Evolutionary conservation across 2,797 vertebrate genomes (phyloP).

Genomic region (Nothura maculosa): DNA sequence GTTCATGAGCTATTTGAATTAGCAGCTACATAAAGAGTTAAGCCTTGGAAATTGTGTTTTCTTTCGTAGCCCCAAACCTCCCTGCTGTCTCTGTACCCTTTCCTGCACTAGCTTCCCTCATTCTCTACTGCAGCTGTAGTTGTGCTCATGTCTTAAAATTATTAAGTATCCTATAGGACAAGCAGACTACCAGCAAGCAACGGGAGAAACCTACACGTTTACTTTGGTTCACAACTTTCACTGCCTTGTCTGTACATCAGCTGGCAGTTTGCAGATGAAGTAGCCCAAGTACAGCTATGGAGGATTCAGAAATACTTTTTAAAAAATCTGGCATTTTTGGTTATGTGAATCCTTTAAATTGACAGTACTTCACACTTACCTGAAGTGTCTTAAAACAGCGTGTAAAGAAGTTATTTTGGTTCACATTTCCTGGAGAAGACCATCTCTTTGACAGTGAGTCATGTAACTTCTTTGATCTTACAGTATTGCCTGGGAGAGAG

Average conservation of each 20-base stretch:
- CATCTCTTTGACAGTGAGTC: not conserved
- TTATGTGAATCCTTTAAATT: not conserved
- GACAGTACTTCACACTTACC: not conserved
- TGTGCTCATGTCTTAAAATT: not conserved
- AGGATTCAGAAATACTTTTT: not conserved
- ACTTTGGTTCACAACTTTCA: not conserved
- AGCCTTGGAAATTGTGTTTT: not conserved
- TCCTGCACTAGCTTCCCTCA: not conserved
- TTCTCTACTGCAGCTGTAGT: not conserved
- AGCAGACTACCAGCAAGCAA: not conserved
- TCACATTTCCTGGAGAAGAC: accelerated
- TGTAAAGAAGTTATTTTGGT: not conserved
- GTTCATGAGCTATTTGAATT: not conserved
- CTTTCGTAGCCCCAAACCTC: not conserved
- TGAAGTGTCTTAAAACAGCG: not conserved
- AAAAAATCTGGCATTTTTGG: not conserved
- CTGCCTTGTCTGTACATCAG: not conserved
- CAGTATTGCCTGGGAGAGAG: not conserved
- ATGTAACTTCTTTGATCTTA: not conserved
- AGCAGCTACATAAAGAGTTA: not conserved
- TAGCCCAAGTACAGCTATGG: not conserved
- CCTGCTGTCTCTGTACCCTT: not conserved
- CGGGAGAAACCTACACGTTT: not conserved
- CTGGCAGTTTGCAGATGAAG: not conserved
- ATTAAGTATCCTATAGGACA: not conserved